Evolutionary conservation across 2,797 vertebrate species (phyloP).

Genomic region (Lacerta viridis): DNA sequence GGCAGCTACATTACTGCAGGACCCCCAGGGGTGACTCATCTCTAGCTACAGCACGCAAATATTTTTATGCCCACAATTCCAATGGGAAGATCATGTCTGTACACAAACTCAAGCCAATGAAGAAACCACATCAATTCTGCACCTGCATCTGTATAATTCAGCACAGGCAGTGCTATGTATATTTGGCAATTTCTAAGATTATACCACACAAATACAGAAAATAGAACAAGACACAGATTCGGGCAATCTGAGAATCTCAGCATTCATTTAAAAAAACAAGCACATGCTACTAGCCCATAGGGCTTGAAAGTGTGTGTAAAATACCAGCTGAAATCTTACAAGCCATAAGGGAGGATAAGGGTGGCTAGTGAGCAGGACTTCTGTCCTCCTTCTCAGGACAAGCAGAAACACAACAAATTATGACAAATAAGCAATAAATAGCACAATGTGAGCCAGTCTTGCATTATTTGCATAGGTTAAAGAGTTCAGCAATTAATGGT

Average conservation of each 20-base stretch:
- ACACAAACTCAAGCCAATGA: neutral
- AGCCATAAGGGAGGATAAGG: neutral
- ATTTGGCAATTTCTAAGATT: neutral
- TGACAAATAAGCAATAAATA: neutral
- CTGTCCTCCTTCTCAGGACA: neutral
- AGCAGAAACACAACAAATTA: neutral
- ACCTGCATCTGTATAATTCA: neutral
- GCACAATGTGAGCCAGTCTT: neutral
- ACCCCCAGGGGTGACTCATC: neutral
- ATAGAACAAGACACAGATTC: neutral
- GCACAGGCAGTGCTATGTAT: neutral
- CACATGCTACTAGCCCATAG: neutral
- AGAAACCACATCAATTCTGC: neutral
- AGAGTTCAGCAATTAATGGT: neutral
- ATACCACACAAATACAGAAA: neutral
- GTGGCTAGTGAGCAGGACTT: too few species aligned
- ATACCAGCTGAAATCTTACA: neutral
- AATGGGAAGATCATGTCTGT: slow-evolving; percentile 1
- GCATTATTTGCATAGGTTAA: neutral
- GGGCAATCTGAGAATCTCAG: neutral
- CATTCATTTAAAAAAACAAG: neutral
- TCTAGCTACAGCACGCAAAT: neutral
- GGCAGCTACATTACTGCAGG: neutral
- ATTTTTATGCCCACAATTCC: neutral
- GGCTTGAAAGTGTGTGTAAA: neutral